A percentile compares a stretch with the other conserved stretches of the same genome.
These are phyloP conservation scores for Ametastegia equiseti DNA, from an alignment of 2,888 invertebrate genomes.

Conservation along the genomic window DNA sequence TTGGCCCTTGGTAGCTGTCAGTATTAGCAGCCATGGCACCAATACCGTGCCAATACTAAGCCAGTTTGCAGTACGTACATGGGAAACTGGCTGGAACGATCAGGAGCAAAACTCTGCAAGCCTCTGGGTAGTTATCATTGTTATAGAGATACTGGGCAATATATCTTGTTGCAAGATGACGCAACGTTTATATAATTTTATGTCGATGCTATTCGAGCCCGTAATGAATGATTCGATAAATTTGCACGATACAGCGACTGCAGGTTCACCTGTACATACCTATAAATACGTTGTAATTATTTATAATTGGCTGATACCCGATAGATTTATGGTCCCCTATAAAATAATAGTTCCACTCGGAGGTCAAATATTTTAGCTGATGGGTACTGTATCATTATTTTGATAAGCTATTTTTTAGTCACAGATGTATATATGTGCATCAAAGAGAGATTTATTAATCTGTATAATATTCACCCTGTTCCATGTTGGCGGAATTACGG, in stretches of 20 bases:
- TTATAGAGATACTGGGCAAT: not conserved
- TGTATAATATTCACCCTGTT: not conserved
- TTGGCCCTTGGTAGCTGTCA: no score
- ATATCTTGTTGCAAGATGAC: not conserved
- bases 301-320: conserved; percentile 36
- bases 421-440: not conserved
- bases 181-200: conserved; percentile 24
- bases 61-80: no score
- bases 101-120: not conserved
- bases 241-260: conserved; percentile 15
- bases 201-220: not conserved
- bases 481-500: not conserved
- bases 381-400: not conserved
- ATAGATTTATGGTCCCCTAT: conserved; percentile 18
- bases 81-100: not conserved
- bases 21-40: no score
- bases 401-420: not conserved
- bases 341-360: conserved; percentile 33
- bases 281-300: conserved; percentile 40
- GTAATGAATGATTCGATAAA: conserved; percentile 36
- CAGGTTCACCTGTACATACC: conserved; percentile 25
- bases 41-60: no score
- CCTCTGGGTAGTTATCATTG: not conserved
- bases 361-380: conserved; percentile 26
- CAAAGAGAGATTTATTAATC: not conserved